Conservation (phyloP, 2,888 invertebrate genomes). For the Caenorhabditis panamensis region DNA sequence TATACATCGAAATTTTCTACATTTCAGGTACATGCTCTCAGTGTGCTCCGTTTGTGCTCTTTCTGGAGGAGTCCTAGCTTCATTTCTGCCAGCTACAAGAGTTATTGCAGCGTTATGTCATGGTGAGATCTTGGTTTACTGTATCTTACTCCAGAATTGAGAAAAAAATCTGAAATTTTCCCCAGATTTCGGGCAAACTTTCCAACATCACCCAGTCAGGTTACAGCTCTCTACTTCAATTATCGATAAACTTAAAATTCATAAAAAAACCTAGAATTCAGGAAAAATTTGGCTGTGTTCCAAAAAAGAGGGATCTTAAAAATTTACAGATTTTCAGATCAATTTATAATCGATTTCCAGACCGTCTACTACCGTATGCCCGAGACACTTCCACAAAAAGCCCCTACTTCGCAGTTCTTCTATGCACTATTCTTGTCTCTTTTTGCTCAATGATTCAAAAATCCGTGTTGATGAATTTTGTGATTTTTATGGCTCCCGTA, state of each 20-base stretch:
- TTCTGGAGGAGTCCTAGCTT: constrained; percentile 65
- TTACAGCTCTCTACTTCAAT: too few relatives aligned
- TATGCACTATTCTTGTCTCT: constrained; percentile 58
- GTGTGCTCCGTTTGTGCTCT: constrained; percentile 71
- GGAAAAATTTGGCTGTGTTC: too few relatives aligned
- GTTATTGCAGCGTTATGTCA: constrained; percentile 61
- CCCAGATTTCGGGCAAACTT: too few relatives aligned
- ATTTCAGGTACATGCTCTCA: constrained; percentile 68
- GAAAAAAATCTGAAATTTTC: too few relatives aligned
- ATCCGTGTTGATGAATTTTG: constrained; percentile 53
- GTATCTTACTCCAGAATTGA: too few relatives aligned
- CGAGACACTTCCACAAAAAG: constrained; percentile 59
- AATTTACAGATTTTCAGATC: too few relatives aligned
- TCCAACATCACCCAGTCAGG: too few relatives aligned
- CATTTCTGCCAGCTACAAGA: constrained; percentile 66
- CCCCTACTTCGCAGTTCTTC: constrained; percentile 58
- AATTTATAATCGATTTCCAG: constrained; percentile 34
- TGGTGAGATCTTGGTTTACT: too few relatives aligned
- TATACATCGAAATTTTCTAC: too few relatives aligned
- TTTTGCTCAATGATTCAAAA: constrained; percentile 51
- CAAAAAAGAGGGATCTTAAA: too few relatives aligned
- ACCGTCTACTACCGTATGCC: constrained; percentile 63
- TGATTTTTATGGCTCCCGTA: constrained; percentile 59
- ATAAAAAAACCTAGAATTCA: too few relatives aligned
- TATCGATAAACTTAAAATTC: too few relatives aligned